A percentile compares a stretch with the other conserved stretches of the same genome.
Evolutionary conservation across 2,797 vertebrate species (phyloP).

Genomic region (Acanthurus lineatus): DNA sequence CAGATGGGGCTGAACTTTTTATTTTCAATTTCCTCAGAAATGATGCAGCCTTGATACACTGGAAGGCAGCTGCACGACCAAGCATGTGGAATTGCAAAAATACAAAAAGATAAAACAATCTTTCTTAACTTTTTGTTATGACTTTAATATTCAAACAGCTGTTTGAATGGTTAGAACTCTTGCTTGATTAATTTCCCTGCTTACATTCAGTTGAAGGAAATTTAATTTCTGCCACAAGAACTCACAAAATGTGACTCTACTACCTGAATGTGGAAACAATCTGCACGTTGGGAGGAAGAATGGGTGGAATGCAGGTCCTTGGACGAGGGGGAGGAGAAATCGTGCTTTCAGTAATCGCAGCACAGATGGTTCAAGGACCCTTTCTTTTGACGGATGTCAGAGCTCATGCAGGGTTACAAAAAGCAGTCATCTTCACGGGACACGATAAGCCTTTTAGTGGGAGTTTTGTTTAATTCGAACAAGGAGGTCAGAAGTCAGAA

Average conservation of each 20-base stretch:
- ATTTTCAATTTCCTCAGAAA: background rate
- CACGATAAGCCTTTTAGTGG: conserved; percentile 48
- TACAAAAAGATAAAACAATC: background rate
- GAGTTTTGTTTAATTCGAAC: conserved; percentile 57
- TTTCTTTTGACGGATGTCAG: conserved; percentile 70
- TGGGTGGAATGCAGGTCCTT: conserved; percentile 77
- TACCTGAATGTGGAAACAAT: conserved; percentile 74
- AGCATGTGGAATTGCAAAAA: background rate
- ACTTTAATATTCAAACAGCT: background rate
- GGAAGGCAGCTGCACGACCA: background rate
- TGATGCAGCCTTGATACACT: background rate
- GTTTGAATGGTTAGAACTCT: background rate
- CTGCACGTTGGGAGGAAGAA: conserved; percentile 64
- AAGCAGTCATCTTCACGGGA: conserved; percentile 65
- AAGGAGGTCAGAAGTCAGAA: conserved; percentile 57
- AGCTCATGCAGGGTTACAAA: conserved; percentile 70
- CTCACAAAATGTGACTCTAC: conserved; percentile 23
- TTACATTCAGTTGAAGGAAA: conserved; percentile 1
- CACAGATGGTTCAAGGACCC: conserved; percentile 77
- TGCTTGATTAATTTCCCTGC: background rate
- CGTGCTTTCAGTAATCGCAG: conserved; percentile 64
- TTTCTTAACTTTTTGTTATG: background rate
- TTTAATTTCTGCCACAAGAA: background rate
- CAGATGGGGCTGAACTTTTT: background rate
- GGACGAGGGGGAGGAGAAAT: conserved; percentile 63